Percentiles rank a stretch among this genome's conserved stretches.
These are phyloP conservation scores for Emydura subglobosa DNA, from an alignment of 2,113 vertebrate species.

Conservation along the genomic window DNA sequence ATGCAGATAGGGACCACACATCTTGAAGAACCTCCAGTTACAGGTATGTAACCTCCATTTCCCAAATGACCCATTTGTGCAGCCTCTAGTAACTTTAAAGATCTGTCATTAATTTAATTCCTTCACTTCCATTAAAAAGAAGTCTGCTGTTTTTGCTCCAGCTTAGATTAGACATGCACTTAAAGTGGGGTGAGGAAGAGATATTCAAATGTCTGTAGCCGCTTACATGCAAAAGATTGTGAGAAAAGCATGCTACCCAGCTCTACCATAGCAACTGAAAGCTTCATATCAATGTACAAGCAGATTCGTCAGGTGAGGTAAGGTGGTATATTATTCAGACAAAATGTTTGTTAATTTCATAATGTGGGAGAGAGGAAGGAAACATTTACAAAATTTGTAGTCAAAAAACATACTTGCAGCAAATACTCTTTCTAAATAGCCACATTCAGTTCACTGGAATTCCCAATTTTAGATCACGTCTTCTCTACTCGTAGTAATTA, in stretches of 20 bases:
- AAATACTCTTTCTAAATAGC: background rate
- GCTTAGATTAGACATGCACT: fast-evolving
- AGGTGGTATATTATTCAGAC: background rate
- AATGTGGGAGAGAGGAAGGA: background rate
- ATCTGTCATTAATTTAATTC: slow-evolving; percentile 47
- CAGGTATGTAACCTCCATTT: background rate
- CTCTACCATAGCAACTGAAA: background rate
- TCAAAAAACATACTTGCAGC: background rate
- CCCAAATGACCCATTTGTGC: slow-evolving; percentile 37
- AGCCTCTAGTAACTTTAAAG: slow-evolving; percentile 20
- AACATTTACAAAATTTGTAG: background rate
- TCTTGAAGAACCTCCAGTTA: background rate
- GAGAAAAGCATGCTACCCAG: background rate
- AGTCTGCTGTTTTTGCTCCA: background rate
- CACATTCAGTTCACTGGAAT: background rate
- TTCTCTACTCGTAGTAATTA: background rate
- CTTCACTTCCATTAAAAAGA: slow-evolving; percentile 8
- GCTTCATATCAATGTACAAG: background rate
- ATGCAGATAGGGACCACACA: background rate
- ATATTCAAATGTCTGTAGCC: background rate
- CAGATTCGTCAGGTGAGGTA: background rate
- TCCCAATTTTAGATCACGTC: background rate
- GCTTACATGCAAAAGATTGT: background rate
- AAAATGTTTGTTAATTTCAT: background rate
- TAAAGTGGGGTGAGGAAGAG: background rate